Evolutionary conservation across 1,140 invertebrate species (phyloP), one percentile per base, ranked within the genome.

Genomic region (Drosophila fuyamai): DNA sequence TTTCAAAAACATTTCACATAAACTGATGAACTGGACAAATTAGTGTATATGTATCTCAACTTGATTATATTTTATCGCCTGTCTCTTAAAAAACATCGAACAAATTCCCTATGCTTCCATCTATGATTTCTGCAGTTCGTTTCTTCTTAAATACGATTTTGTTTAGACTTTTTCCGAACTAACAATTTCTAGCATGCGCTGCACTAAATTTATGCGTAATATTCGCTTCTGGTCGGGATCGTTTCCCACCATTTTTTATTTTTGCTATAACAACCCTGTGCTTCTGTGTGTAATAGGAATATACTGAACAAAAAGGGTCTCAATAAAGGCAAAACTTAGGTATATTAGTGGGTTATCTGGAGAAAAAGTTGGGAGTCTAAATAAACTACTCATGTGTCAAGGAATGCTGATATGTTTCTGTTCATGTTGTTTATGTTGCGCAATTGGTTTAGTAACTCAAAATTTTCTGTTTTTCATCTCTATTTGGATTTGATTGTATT

Each of bases 381-480:
- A 57, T 73, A 23, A 85, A 70, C 81, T 78, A 68, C 53, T 63
- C 75, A 50, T 70, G 55, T 80, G 85, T 77, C 73, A 84, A 88
- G 89, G 66, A 51, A 81, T 89, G 61, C 66, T 88, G 84, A 88
- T 88, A 88, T 88, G 84, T 88, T 88, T 81, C 68, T 88, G 85
- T 88, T 80, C 66, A 76, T 89, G 79, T 73, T 65, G 36, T 68
- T 56, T 76, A 60, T 68, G 43, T 78, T 60, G 75, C 75, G 56
- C 65, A 58, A 65, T 61, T 66, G 51, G 54, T 66, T 72, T 16
- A 5, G 16, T 44, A 71, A 72, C 70, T 58, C 53, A 58, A 72
- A 72, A 58, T 51, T 71, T 29, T 56, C 29, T 38, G 7, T 68
- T 27, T 40, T 16, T 13, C 36, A 18, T 55, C 10, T 47, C 29